phyloP scores from a whole-genome alignment of 1,140 invertebrate genomes.

The Schmidtea mediterranea region DNA sequence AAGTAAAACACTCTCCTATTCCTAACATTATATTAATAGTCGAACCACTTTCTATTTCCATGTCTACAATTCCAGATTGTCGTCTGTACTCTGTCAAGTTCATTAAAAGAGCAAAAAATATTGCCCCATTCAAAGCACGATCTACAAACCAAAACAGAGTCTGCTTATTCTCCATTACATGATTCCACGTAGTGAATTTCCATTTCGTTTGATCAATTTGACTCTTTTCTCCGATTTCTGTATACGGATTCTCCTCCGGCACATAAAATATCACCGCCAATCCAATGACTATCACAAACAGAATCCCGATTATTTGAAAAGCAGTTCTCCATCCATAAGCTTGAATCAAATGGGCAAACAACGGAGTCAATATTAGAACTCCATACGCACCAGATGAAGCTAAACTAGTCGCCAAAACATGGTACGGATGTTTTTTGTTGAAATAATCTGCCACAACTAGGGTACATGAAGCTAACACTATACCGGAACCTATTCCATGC shows the following conservation, averaged over 20 bases:
- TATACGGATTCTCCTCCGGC: not conserved
- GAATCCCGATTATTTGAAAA: not conserved
- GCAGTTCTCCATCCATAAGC: not conserved
- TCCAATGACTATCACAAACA: not conserved
- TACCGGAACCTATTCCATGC: constrained; percentile 11
- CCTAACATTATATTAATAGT: not conserved
- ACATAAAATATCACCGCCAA: not conserved
- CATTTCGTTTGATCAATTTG: too few species aligned
- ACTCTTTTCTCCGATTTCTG: too few species aligned
- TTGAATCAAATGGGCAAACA: not conserved
- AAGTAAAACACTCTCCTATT: too few species aligned
- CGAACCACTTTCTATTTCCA: not conserved
- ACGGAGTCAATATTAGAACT: not conserved
- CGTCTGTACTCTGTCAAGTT: not conserved
- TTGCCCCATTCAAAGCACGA: not conserved
- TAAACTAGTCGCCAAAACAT: constrained; percentile 11
- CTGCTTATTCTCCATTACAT: not conserved
- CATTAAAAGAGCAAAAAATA: constrained; percentile 1
- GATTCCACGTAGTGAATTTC: not conserved
- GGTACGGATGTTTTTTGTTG: constrained; percentile 11
- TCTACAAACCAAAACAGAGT: not conserved
- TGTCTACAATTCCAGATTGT: not conserved
- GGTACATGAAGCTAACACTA: constrained; percentile 10
- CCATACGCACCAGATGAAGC: not conserved
- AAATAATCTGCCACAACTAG: constrained; percentile 12